phyloP scores from a whole-genome alignment of 2,113 vertebrate species.

The Heloderma charlesbogerti region DNA sequence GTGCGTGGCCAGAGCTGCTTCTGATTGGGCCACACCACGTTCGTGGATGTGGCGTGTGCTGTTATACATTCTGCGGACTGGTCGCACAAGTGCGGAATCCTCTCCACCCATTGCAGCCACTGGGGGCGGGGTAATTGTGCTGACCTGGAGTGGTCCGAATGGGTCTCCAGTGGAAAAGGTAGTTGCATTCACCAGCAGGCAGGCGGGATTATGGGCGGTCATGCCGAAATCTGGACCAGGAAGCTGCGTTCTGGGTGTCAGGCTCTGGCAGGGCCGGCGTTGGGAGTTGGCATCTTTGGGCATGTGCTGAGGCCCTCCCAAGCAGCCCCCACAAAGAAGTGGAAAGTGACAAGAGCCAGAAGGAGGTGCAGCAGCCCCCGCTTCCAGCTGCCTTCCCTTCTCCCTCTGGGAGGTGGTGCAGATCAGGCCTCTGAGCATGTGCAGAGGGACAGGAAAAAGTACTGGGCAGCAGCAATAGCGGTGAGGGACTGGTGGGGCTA shows the following conservation, averaged over 20 bases:
- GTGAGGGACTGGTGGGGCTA: background rate
- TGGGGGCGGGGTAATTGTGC: background rate
- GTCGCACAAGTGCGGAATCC: background rate
- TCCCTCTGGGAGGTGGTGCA: too few species aligned
- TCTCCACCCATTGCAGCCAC: background rate
- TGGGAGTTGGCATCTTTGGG: background rate
- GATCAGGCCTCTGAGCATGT: too few species aligned
- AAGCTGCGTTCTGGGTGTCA: background rate
- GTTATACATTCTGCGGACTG: background rate
- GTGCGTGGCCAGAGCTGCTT: background rate
- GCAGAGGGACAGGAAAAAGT: background rate
- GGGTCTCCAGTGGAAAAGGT: background rate
- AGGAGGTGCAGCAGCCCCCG: too few species aligned
- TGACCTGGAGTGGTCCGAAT: background rate
- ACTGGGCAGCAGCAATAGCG: background rate
- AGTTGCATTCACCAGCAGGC: background rate
- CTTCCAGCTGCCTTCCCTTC: background rate
- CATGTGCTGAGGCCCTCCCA: background rate
- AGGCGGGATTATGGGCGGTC: background rate
- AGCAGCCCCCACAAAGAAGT: background rate
- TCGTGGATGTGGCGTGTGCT: background rate
- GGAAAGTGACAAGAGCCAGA: background rate
- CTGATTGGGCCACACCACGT: too few species aligned
- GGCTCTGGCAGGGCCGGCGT: background rate
- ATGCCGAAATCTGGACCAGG: background rate